phyloP scores from a whole-genome alignment of 2,113 vertebrate species.

The chimpanzee (Pan troglodytes) region DNA sequence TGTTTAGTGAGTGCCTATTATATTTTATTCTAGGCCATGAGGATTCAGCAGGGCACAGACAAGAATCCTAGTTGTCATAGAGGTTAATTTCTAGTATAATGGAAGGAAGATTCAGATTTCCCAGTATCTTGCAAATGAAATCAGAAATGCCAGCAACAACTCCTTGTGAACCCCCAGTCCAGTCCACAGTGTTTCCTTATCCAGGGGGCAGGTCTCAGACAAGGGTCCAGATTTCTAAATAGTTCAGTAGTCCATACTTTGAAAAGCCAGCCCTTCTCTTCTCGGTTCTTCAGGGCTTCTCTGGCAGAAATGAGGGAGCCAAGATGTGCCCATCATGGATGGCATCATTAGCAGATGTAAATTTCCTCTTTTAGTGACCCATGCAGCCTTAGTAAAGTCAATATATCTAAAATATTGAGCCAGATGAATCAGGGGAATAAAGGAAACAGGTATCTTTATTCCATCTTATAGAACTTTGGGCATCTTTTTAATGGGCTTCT shows the following conservation, averaged over 20 bases:
- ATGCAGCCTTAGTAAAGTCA: not conserved
- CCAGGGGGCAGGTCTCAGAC: not conserved
- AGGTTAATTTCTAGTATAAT: not conserved
- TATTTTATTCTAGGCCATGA: not conserved
- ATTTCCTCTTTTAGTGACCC: constrained; percentile 29
- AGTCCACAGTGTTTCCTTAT: not conserved
- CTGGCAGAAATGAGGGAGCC: not conserved
- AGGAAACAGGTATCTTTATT: constrained; percentile 49
- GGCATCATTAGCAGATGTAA: constrained; percentile 37
- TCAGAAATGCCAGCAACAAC: not conserved
- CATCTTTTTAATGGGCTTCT: constrained; percentile 28
- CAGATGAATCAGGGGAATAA: constrained; percentile 34
- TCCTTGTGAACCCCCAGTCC: not conserved
- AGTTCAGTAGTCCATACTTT: not conserved
- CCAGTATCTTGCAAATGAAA: constrained; percentile 6
- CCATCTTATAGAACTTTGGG: constrained; percentile 15
- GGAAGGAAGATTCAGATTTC: not conserved
- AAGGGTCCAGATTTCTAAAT: not conserved
- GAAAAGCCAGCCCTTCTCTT: not conserved
- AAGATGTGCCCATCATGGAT: not conserved
- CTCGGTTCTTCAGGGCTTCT: not conserved
- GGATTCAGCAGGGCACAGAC: not conserved
- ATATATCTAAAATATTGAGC: constrained; percentile 42
- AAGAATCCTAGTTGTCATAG: not conserved
- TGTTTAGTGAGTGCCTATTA: not conserved